Conservation (phyloP, 2,113 vertebrate genomes). For the Cololabis saira region DNA sequence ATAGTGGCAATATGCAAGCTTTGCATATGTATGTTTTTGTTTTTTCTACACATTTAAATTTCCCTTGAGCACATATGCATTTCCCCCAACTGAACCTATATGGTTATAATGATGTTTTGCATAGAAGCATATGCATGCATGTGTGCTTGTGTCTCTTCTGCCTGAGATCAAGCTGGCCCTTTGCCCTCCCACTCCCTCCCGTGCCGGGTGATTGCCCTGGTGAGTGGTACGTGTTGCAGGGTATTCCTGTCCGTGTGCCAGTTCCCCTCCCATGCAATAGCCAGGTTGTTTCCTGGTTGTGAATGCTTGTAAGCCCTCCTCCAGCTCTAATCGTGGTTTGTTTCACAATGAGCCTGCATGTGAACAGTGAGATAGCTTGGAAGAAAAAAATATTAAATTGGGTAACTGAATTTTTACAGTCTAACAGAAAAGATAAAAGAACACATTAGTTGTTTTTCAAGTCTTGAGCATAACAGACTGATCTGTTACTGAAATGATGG, state of each 20-base stretch:
- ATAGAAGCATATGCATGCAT: conserved; percentile 14
- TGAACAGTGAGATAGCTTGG: not conserved
- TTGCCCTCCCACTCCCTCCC: conserved; percentile 26
- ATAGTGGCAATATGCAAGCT: not conserved
- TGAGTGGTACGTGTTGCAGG: conserved; percentile 44
- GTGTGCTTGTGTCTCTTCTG: conserved; percentile 30
- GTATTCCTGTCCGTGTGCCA: conserved; percentile 37
- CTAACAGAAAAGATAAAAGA: too few species aligned
- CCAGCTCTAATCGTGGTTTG: not conserved
- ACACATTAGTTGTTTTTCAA: too few species aligned
- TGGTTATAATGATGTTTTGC: conserved; percentile 7
- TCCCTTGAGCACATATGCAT: not conserved
- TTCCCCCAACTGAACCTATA: not conserved
- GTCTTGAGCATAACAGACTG: too few species aligned
- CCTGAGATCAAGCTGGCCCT: conserved; percentile 55
- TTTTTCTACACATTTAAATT: not conserved
- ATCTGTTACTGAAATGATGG: too few species aligned
- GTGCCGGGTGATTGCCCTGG: conserved; percentile 7
- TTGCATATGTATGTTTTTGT: conserved; percentile 11
- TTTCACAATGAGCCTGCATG: not conserved
- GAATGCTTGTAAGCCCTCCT: conserved; percentile 25
- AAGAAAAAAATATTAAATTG: too few species aligned
- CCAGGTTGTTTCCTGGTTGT: conserved; percentile 30
- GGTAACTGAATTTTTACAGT: too few species aligned
- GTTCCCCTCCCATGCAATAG: conserved; percentile 38